Conservation (phyloP, 2,888 invertebrate genomes). For the Cheilosia vernalis region DNA sequence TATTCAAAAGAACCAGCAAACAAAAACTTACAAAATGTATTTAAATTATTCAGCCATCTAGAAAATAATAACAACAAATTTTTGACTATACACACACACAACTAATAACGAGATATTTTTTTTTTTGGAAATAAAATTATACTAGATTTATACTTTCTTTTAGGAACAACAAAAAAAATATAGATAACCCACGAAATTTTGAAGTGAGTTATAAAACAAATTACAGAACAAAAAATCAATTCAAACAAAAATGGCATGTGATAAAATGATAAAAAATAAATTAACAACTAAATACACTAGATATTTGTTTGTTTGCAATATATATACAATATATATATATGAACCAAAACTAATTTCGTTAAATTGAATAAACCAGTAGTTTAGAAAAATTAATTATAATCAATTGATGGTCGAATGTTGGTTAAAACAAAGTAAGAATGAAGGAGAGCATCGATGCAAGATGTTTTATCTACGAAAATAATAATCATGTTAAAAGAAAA, state of each 20-base stretch:
- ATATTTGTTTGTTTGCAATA: slow-evolving; percentile 60
- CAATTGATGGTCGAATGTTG: slow-evolving; percentile 76
- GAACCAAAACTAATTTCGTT: slow-evolving; percentile 60
- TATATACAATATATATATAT: slow-evolving; percentile 40
- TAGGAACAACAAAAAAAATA: slow-evolving; percentile 29
- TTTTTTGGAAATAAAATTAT: slow-evolving; percentile 42
- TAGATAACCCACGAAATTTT: slow-evolving; percentile 46
- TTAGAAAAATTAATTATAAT: slow-evolving; percentile 75
- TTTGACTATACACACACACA: slow-evolving; percentile 41
- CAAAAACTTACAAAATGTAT: slow-evolving; percentile 13
- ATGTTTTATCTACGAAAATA: slow-evolving; percentile 29
- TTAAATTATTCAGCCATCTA: slow-evolving; percentile 52
- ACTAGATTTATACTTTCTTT: background rate
- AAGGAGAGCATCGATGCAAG: slow-evolving; percentile 52
- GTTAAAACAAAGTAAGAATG: slow-evolving; percentile 59
- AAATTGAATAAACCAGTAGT: slow-evolving; percentile 78
- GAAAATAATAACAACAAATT: slow-evolving; percentile 29
- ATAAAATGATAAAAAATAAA: slow-evolving; percentile 51
- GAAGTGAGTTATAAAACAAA: slow-evolving; percentile 10
- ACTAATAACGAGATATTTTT: slow-evolving; percentile 16
- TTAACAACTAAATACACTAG: slow-evolving; percentile 12
- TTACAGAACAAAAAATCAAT: slow-evolving; percentile 53
- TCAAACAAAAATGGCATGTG: slow-evolving; percentile 75
- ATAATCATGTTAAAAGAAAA: slow-evolving; percentile 58
- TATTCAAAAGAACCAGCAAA: slow-evolving; percentile 63